Evolutionary conservation across 64 coral and sea anemone genomes (phyloP).

Genomic region (Astreopora myriophthalma): DNA sequence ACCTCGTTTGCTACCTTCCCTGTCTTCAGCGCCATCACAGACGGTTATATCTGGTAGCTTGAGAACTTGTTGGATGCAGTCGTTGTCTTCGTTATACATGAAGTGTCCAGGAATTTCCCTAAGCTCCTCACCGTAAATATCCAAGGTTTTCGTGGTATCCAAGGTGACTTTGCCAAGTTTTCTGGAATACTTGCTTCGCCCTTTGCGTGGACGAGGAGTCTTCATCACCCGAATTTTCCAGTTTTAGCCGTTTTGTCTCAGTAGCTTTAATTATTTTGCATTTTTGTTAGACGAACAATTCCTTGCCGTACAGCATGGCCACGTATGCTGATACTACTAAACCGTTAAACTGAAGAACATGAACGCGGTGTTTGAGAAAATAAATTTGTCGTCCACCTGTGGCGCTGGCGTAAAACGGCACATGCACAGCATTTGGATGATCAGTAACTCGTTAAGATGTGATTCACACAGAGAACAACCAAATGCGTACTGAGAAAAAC

Average conservation of each 20-base stretch:
- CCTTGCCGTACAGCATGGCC: neutral
- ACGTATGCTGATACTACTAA: neutral
- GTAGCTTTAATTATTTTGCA: neutral
- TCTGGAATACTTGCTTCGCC: conserved; percentile 47
- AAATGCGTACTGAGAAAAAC: too few relatives aligned
- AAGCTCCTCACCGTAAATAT: conserved; percentile 32
- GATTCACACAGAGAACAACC: too few relatives aligned
- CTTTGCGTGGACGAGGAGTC: conserved; percentile 53
- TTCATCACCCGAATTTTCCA: conserved; percentile 41
- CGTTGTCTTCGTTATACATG: conserved; percentile 76
- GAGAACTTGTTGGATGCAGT: conserved; percentile 80
- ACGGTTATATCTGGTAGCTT: conserved; percentile 84
- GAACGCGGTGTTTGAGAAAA: neutral
- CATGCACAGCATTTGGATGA: neutral
- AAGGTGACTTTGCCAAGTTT: conserved; percentile 67
- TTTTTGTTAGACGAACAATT: neutral
- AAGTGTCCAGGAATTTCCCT: conserved; percentile 75
- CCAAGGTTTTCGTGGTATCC: conserved; percentile 20
- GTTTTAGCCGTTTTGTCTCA: neutral
- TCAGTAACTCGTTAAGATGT: neutral
- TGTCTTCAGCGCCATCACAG: conserved; percentile 6
- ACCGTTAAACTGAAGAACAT: neutral
- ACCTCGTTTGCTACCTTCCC: conserved; percentile 21
- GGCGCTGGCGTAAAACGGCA: neutral
- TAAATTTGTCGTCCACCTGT: neutral